Percentiles rank a stretch among this genome's conserved stretches.
phyloP scores from a whole-genome alignment of 1,140 invertebrate genomes.

The Drosophila simulans region DNA sequence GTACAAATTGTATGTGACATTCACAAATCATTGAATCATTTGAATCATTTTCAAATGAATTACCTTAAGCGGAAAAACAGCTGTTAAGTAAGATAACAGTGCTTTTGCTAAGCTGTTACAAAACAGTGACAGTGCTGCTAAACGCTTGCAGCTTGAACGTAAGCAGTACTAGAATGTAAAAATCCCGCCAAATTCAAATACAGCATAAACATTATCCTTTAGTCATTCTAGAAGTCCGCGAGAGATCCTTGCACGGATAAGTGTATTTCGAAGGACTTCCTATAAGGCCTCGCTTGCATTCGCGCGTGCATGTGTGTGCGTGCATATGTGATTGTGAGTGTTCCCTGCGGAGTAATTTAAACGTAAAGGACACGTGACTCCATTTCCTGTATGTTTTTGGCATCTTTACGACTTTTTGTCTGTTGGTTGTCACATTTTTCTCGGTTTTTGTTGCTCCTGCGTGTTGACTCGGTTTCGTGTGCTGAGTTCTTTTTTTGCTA shows the following conservation, averaged over 20 bases:
- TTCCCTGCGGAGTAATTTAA: conserved; percentile 52
- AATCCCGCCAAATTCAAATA: conserved; percentile 22
- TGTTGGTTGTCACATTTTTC: conserved; percentile 51
- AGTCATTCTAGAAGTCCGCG: conserved; percentile 4
- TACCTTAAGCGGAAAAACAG: neutral
- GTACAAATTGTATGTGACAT: too few species aligned
- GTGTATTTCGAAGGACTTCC: conserved; percentile 14
- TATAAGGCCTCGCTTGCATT: conserved; percentile 3
- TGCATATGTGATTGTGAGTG: conserved; percentile 8
- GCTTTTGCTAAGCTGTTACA: neutral
- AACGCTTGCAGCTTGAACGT: neutral
- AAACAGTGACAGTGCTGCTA: neutral
- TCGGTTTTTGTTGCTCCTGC: conserved; percentile 40
- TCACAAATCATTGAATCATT: too few species aligned
- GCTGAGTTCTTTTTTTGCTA: conserved; percentile 14
- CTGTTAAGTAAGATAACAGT: neutral
- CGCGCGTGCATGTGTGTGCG: conserved; percentile 14
- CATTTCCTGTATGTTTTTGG: conserved; percentile 60
- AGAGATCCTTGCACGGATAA: conserved; percentile 17
- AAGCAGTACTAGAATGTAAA: neutral
- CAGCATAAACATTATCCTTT: conserved; percentile 38
- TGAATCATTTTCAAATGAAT: neutral
- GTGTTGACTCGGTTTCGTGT: conserved; percentile 32
- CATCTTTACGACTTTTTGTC: conserved; percentile 52
- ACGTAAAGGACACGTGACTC: conserved; percentile 60